Conservation (phyloP, 2,113 vertebrate genomes). For the Prietella phreatophila region DNA sequence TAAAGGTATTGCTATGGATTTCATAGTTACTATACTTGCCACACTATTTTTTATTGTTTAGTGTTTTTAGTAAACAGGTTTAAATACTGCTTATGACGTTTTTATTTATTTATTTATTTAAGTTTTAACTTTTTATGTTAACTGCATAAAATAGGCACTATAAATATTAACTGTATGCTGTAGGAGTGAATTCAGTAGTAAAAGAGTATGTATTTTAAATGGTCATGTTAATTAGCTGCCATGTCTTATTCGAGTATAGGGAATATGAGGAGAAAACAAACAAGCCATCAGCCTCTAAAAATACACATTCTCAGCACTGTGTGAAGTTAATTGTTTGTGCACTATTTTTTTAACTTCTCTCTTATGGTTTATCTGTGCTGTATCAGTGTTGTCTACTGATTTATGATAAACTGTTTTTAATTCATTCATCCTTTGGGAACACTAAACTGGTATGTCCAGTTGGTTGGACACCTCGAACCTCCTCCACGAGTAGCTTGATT, state of each 20-base stretch:
- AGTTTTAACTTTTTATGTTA: neutral
- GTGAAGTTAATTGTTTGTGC: neutral
- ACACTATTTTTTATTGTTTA: neutral
- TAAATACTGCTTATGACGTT: neutral
- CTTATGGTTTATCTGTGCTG: neutral
- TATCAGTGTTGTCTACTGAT: neutral
- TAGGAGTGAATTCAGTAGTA: neutral
- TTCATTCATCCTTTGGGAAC: neutral
- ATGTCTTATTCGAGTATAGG: neutral
- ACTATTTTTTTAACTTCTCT: neutral
- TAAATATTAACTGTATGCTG: neutral
- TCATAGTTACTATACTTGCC: neutral
- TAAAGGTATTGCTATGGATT: slow-evolving; percentile 65
- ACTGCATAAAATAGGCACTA: neutral
- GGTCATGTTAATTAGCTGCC: neutral
- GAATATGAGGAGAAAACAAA: neutral
- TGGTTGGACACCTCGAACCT: neutral
- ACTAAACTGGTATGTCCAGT: neutral
- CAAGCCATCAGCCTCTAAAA: neutral
- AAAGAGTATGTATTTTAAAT: neutral
- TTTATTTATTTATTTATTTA: neutral
- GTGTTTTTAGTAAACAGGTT: neutral
- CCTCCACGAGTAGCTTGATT: neutral
- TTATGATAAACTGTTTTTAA: neutral
- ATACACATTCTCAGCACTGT: neutral